phyloP scores from a whole-genome alignment of 2,113 vertebrate genomes.

The Sterna hirundo region DNA sequence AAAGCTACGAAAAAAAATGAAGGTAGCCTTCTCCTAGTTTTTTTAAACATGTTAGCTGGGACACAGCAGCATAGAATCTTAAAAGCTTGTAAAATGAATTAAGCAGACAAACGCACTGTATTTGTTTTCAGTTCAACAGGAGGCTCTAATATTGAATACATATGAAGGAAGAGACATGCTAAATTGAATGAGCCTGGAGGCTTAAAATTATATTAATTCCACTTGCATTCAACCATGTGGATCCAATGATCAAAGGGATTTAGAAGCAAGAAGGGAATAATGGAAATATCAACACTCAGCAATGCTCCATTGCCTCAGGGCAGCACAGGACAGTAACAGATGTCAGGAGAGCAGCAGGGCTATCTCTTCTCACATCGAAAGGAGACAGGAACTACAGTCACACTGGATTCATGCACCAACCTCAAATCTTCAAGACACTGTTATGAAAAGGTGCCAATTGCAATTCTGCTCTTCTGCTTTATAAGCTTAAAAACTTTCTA shows the following conservation, averaged over 20 bases:
- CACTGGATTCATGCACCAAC: background rate
- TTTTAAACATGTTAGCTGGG: background rate
- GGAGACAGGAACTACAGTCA: background rate
- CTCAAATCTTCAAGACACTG: background rate
- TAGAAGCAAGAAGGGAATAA: conserved; percentile 45
- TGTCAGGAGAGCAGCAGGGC: background rate
- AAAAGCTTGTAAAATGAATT: conserved; percentile 47
- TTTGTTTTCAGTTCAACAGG: conserved; percentile 47
- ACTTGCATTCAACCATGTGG: conserved; percentile 55
- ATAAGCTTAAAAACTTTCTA: background rate
- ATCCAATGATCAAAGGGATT: conserved; percentile 59
- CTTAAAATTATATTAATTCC: conserved; percentile 56
- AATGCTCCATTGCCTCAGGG: background rate
- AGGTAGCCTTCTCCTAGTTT: background rate
- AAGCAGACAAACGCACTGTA: conserved; percentile 32
- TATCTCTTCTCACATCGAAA: background rate
- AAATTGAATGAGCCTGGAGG: conserved; percentile 44
- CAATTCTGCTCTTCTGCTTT: background rate
- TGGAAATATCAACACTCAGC: conserved; percentile 55
- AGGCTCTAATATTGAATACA: conserved; percentile 57
- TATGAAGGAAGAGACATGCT: conserved; percentile 36
- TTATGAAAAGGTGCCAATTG: background rate
- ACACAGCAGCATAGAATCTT: background rate
- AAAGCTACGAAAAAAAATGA: background rate
- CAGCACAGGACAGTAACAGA: background rate